These are phyloP conservation scores for Melieria picta DNA, from an alignment of 2,888 invertebrate genomes.

Conservation along the genomic window DNA sequence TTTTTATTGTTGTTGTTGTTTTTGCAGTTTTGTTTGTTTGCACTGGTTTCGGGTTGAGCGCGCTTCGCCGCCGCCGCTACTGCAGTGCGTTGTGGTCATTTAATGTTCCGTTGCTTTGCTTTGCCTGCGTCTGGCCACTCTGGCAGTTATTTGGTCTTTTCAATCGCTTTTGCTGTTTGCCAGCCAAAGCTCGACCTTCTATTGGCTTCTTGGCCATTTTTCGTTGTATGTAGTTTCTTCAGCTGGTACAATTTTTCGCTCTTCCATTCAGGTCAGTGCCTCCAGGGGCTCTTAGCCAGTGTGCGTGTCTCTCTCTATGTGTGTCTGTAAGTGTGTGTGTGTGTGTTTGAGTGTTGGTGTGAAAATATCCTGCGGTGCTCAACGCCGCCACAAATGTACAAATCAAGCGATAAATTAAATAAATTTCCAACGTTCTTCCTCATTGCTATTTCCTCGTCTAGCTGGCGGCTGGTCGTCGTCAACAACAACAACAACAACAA, in stretches of 20 bases:
- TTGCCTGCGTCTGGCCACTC: too few species aligned
- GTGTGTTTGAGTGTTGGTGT: not conserved
- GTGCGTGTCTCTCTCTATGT: not conserved
- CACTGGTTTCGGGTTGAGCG: not conserved
- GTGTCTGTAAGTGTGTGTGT: not conserved
- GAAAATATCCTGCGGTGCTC: constrained; percentile 15
- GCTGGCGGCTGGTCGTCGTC: not conserved
- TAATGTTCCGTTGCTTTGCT: too few species aligned
- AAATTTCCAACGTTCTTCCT: constrained; percentile 2
- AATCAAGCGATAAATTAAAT: constrained; percentile 20
- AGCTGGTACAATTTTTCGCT: too few species aligned
- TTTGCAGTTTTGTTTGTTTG: not conserved
- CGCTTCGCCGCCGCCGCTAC: too few species aligned
- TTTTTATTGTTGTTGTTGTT: not conserved
- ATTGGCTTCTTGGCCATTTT: too few species aligned
- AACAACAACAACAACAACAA: not conserved
- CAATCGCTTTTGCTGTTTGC: too few species aligned
- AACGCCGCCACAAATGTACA: constrained; percentile 4
- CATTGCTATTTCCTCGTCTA: not conserved
- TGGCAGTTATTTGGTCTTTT: too few species aligned
- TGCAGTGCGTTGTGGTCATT: too few species aligned
- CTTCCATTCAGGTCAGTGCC: too few species aligned
- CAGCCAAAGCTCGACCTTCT: too few species aligned
- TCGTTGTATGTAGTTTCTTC: too few species aligned
- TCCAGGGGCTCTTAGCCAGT: not conserved